A percentile compares a stretch with the other conserved stretches of the same genome.
phyloP scores from a whole-genome alignment of 2,113 vertebrate genomes.

The Neolamprologus modestus region DNA sequence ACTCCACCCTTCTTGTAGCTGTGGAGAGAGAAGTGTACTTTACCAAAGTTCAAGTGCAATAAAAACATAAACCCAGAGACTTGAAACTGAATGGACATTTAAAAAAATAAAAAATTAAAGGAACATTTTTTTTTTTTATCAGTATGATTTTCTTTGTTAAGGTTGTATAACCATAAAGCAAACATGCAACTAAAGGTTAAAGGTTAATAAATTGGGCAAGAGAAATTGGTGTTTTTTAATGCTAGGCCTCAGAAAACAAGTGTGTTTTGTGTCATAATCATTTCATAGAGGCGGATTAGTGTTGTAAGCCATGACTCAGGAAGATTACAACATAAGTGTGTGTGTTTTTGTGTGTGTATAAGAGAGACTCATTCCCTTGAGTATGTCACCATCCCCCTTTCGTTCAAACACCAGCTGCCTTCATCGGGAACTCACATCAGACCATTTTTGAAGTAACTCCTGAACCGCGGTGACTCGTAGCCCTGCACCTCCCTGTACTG shows the following conservation, averaged over 20 bases:
- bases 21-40: conserved; percentile 6
- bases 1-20: conserved; percentile 91
- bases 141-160: neutral
- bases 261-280: conserved; percentile 13
- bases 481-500: conserved; percentile 85
- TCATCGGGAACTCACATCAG: conserved; percentile 76
- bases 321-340: neutral
- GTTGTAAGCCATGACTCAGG: neutral
- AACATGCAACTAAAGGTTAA: neutral
- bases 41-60: conserved; percentile 43
- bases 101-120: neutral
- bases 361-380: neutral
- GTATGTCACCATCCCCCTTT: neutral
- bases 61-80: neutral
- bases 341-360: neutral
- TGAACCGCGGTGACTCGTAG: conserved; percentile 77
- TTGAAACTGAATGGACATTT: neutral
- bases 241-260: neutral
- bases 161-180: neutral
- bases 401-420: neutral
- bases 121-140: neutral
- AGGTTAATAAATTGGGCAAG: neutral
- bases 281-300: conserved; percentile 20
- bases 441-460: conserved; percentile 83
- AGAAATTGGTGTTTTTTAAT: neutral